A percentile compares a stretch with the other conserved stretches of the same genome.
Conservation (phyloP, 1,140 invertebrate genomes). For the Diprion similis region DNA sequence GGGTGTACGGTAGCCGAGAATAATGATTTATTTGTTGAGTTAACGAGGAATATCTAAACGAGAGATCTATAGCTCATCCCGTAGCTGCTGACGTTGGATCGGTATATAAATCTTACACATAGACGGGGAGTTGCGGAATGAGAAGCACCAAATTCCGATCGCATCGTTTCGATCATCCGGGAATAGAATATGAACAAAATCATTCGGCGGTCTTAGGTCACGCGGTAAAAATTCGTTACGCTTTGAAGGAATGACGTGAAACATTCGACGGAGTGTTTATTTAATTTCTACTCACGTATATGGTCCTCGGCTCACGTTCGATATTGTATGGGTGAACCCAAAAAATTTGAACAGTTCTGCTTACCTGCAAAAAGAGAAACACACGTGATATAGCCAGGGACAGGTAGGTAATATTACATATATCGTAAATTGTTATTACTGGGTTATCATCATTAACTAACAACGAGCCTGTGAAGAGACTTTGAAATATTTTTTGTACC, state of each 20-base stretch:
- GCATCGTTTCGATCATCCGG: background rate
- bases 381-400: background rate
- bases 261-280: too few relatives aligned
- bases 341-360: background rate
- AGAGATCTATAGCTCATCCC: too few relatives aligned
- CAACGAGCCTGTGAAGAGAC: background rate
- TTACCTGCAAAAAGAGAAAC: background rate
- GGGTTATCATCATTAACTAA: background rate
- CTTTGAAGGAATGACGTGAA: too few relatives aligned
- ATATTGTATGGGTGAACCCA: background rate
- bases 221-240: too few relatives aligned
- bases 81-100: too few relatives aligned
- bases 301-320: background rate
- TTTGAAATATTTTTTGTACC: background rate
- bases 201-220: too few relatives aligned
- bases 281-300: background rate
- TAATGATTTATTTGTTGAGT: background rate
- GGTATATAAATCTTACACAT: too few relatives aligned
- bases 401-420: background rate
- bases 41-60: background rate
- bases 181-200: too few relatives aligned
- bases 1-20: background rate
- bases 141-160: conserved; percentile 1
- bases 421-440: background rate
- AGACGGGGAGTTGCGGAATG: too few relatives aligned